A percentile compares a stretch with the other conserved stretches of the same genome.
These are phyloP conservation scores for Mellilla xanthometata DNA, from an alignment of 2,888 invertebrate genomes.

Conservation along the genomic window DNA sequence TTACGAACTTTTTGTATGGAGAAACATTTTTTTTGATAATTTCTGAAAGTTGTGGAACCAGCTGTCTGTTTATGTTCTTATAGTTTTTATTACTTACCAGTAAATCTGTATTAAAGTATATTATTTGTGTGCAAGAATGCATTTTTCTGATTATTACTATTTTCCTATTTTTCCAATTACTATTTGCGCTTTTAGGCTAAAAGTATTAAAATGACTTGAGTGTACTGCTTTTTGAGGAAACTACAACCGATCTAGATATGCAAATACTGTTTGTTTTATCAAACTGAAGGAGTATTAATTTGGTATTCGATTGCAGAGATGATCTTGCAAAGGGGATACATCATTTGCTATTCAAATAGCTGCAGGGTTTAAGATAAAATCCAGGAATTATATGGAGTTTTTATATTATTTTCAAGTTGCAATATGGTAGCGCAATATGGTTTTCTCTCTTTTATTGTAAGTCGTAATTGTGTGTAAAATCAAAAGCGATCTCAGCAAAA, in stretches of 20 bases:
- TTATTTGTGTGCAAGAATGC: no score
- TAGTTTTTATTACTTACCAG: no score
- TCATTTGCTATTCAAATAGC: slow-evolving; percentile 78
- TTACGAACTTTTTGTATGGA: no score
- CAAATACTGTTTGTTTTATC: slow-evolving; percentile 77
- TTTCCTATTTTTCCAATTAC: no score
- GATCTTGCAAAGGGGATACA: slow-evolving; percentile 65
- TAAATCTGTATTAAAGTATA: no score
- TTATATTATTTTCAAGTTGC: slow-evolving; percentile 12
- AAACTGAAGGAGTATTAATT: slow-evolving; percentile 68
- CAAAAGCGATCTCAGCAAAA: no score
- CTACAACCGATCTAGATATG: slow-evolving; percentile 64
- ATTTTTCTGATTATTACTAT: no score
- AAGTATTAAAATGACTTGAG: slow-evolving; percentile 50
- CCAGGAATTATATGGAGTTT: slow-evolving; percentile 18
- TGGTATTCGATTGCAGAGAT: slow-evolving; percentile 63
- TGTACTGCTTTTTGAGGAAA: slow-evolving; percentile 38
- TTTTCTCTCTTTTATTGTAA: no score
- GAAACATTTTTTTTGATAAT: no score
- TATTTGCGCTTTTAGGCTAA: neutral
- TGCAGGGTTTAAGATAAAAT: slow-evolving; percentile 48
- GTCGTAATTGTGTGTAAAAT: no score
- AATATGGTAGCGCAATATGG: neutral
- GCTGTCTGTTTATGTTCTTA: no score
- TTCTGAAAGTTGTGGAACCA: no score